Evolutionary conservation across 2,797 vertebrate genomes (phyloP), one percentile per base, ranked within the genome.

Genomic region (Novumbra hubbsi): DNA sequence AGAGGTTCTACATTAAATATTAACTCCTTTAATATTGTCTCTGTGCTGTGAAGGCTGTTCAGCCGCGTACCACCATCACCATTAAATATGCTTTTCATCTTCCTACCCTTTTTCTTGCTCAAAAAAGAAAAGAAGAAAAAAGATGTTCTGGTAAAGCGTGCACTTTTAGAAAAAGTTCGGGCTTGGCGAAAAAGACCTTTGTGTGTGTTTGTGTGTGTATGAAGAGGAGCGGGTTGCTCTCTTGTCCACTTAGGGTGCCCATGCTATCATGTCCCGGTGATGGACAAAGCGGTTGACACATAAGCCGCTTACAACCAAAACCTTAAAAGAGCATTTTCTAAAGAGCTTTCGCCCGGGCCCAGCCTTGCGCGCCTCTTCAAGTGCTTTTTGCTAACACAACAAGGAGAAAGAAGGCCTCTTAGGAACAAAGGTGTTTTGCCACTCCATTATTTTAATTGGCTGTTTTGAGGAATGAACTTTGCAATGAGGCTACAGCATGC

Each of bases 21-120:
- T 94, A 92, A 94, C 93, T 92, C 90, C 90, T 93, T 92, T 93
- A 94, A 94, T 93, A 94, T 94, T 92, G 92, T 92, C 92, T 93
- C 88, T 85, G 88, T 84, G 79, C 89, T 89, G 89, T 88, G 89
- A 89, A 93, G 91, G 87, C 91, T 91, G 88, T 89, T 91, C 89
- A 87, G 87, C 81, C 78, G 81, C 87, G 88, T 88, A 82, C 91
- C 87, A 84, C 84, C 87, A 92, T 92, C 91, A 92, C 92, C 91
- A 93, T 94, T 93, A 93, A 94, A 94, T 93, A 94, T 94, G 94
- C 92, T 90, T 94, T 94, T 94, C 93, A 94, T 95, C 92, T 94
- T 88, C 87, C 8, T 84, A 90, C 86, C 86, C 87, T 88, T 86
- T 84, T 84, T 91, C 88, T 88, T 91, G 88, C 87, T 86, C 88